phyloP scores from a whole-genome alignment of 2,797 vertebrate species.

The Spinibarbus caldwelli region DNA sequence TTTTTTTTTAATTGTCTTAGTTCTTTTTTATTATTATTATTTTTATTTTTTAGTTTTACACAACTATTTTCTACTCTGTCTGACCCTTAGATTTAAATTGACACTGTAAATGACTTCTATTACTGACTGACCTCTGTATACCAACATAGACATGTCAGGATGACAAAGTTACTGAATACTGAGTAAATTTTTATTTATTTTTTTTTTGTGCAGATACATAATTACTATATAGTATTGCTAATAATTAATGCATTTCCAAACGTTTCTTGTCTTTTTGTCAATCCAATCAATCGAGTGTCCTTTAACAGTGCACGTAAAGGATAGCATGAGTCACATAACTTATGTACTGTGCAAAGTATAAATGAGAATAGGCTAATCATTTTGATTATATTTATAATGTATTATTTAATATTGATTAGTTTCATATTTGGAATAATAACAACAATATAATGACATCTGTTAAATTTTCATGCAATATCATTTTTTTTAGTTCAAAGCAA shows the following conservation, averaged over 20 bases:
- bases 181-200: background rate
- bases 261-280: background rate
- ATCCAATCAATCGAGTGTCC: background rate
- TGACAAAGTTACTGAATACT: background rate
- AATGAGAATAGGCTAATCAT: background rate
- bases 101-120: background rate
- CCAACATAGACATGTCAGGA: background rate
- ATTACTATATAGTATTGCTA: too few relatives aligned
- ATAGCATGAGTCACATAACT: background rate
- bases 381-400: background rate
- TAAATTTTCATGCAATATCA: too few relatives aligned
- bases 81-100: background rate
- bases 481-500: background rate
- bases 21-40: too few relatives aligned
- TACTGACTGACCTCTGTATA: background rate
- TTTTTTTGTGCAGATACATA: background rate
- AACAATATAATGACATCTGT: too few relatives aligned
- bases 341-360: background rate
- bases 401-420: background rate
- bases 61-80: background rate
- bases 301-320: background rate
- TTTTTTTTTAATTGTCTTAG: background rate
- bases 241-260: background rate
- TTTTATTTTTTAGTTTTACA: background rate
- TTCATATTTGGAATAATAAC: background rate